Percentiles rank a stretch among this genome's conserved stretches.
These are phyloP conservation scores for Odontothrips loti DNA, from an alignment of 2,888 invertebrate species.

Conservation along the genomic window DNA sequence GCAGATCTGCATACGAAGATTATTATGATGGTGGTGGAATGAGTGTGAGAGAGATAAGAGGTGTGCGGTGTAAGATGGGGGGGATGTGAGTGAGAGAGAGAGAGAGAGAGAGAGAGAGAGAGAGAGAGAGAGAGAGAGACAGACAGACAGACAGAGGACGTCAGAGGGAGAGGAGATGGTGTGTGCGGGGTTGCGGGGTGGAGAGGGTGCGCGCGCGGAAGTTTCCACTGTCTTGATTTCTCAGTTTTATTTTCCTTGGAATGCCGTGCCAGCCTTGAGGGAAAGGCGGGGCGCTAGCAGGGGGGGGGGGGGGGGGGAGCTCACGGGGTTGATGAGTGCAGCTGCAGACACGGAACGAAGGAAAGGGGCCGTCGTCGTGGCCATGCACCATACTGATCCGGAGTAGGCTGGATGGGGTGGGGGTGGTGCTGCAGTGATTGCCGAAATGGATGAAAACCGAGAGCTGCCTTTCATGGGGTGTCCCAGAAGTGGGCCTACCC, in stretches of 20 bases:
- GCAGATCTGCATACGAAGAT: conserved; percentile 24
- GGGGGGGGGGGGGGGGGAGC: background rate
- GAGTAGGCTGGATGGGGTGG: too few species aligned
- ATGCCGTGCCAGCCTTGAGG: background rate
- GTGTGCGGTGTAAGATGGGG: background rate
- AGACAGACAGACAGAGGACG: background rate
- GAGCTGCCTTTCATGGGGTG: too few species aligned
- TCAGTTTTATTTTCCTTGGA: conserved; percentile 19
- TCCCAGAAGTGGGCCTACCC: too few species aligned
- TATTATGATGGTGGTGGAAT: conserved; percentile 22
- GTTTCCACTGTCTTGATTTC: conserved; percentile 22
- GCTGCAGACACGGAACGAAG: background rate
- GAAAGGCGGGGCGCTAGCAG: background rate
- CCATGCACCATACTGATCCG: too few species aligned
- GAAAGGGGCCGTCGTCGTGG: too few species aligned
- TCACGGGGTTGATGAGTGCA: background rate
- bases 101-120: background rate
- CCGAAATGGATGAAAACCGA: too few species aligned
- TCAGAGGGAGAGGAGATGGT: background rate
- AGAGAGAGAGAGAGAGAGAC: background rate
- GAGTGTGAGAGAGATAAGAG: conserved; percentile 24
- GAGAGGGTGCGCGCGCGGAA: background rate
- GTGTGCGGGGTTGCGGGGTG: background rate
- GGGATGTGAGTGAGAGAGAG: background rate
- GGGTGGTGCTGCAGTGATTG: too few species aligned